Evolutionary conservation across 2,113 vertebrate species (phyloP), one percentile per base, ranked within the genome.

Genomic region (Pelobates fuscus): DNA sequence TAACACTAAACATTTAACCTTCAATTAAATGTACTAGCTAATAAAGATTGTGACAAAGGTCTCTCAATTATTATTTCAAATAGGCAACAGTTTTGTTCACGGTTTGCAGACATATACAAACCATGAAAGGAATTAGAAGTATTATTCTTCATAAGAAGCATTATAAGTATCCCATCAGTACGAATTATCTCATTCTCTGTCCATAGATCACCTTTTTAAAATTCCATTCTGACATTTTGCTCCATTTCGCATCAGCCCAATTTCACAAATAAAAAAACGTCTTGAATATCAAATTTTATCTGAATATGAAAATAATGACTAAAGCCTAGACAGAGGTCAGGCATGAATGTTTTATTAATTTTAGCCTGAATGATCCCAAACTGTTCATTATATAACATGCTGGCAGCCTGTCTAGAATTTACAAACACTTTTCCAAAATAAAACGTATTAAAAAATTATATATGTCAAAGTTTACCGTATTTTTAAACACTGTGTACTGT

Each of bases 191-290:
- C 18, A 62, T 63, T 32, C 27, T 24, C 12, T 27, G 27, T 63
- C 70, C 43, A 62, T 54, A 30, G n/a, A 54, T 72, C 70, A 70
- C 54, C 43, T 62, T 72, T 52, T 72, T 52, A 63, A 71, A 30
- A 72, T 72, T 54, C 70, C 43, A 52, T 63, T 61, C 43, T 72
- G 58, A 52, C 70, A 72, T 72, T 62, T 62, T 44, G 25, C 23
- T 26, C 37, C 58, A 62, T 62, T 52, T 63, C 27, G 43, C 21
- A 71, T 62, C 12, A 52, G 17, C 41, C 27, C 27, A 18, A 52
- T 46, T 71, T 24, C 49, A 23, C 18, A 46, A 32, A n/a, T n/a
- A n/a, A n/a, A n/a, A n/a, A n/a, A n/a, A 24, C 12, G 68, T 49
- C 70, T 25, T 54, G 43, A 62, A 63, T 30, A 52, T 43, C 30